Evolutionary conservation across 2,113 vertebrate genomes (phyloP).

Genomic region (Scomber colias): DNA sequence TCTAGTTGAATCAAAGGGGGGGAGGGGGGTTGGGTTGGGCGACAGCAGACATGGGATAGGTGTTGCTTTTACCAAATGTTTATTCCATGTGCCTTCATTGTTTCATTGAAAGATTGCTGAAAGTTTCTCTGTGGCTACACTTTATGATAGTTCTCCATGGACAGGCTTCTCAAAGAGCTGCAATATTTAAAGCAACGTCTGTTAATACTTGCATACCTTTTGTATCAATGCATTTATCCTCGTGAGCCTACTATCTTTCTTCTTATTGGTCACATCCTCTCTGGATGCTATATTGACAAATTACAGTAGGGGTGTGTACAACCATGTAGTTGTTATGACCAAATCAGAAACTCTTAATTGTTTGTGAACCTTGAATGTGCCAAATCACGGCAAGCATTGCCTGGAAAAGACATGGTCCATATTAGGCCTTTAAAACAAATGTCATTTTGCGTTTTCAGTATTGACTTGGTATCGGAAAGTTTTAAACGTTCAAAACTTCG

Average conservation of each 20-base stretch:
- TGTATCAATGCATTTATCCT: not conserved
- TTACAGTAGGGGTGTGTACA: not conserved
- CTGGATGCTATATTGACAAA: not conserved
- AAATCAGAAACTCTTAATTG: not conserved
- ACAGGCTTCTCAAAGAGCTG: not conserved
- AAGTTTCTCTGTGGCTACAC: not conserved
- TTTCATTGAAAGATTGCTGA: not conserved
- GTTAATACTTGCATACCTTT: not conserved
- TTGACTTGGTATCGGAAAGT: not conserved
- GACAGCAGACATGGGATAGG: not conserved
- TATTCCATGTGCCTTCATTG: conserved; percentile 52
- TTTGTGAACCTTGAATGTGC: conserved; percentile 7
- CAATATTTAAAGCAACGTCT: conserved; percentile 2
- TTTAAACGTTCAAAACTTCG: not conserved
- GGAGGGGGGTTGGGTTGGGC: conserved; percentile 2
- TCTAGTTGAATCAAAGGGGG: conserved; percentile 5
- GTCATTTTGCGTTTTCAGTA: not conserved
- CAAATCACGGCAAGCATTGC: not conserved
- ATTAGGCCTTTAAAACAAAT: not conserved
- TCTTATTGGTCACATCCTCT: not conserved
- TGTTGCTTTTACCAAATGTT: conserved; percentile 27
- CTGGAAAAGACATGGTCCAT: not conserved
- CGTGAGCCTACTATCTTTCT: not conserved
- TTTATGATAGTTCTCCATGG: not conserved
- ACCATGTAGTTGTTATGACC: not conserved